These are phyloP conservation scores for Euzetes globulus DNA, from an alignment of 2,888 invertebrate genomes.

Conservation along the genomic window DNA sequence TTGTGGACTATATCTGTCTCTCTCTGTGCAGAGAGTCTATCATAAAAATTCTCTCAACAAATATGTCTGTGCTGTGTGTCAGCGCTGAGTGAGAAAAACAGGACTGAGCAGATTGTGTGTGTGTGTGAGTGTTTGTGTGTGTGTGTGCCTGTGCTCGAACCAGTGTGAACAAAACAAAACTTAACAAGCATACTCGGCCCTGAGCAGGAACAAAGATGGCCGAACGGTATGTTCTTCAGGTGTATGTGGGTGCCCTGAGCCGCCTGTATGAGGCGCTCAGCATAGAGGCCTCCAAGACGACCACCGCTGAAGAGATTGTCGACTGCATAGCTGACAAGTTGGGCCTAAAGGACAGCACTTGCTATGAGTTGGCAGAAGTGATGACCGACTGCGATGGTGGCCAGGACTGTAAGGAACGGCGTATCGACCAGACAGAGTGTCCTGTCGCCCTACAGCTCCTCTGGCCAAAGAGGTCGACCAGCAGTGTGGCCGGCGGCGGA, in stretches of 20 bases:
- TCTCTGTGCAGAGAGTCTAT: too few species aligned
- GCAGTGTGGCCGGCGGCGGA: conserved; percentile 18
- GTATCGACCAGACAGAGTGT: conserved; percentile 62
- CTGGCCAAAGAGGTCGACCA: conserved; percentile 47
- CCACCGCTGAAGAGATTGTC: conserved; percentile 83
- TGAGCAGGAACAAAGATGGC: not conserved
- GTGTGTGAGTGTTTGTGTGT: too few species aligned
- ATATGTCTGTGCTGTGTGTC: too few species aligned
- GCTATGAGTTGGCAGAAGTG: conserved; percentile 60
- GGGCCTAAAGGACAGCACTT: conserved; percentile 53
- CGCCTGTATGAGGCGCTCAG: conserved; percentile 80
- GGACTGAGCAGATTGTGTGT: too few species aligned
- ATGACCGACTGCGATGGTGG: conserved; percentile 56
- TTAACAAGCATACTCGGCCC: too few species aligned
- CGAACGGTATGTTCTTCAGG: conserved; percentile 64
- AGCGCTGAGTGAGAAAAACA: too few species aligned
- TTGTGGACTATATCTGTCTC: too few species aligned
- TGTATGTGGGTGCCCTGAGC: conserved; percentile 79
- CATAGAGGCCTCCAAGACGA: conserved; percentile 83
- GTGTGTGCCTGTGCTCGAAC: too few species aligned
- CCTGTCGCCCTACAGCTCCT: conserved; percentile 52
- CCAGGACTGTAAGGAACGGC: conserved; percentile 82
- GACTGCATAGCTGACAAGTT: conserved; percentile 73
- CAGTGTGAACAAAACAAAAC: not conserved
- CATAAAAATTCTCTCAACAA: too few species aligned